phyloP scores from a whole-genome alignment of 2,888 invertebrate species.

The Allygus modestus region DNA sequence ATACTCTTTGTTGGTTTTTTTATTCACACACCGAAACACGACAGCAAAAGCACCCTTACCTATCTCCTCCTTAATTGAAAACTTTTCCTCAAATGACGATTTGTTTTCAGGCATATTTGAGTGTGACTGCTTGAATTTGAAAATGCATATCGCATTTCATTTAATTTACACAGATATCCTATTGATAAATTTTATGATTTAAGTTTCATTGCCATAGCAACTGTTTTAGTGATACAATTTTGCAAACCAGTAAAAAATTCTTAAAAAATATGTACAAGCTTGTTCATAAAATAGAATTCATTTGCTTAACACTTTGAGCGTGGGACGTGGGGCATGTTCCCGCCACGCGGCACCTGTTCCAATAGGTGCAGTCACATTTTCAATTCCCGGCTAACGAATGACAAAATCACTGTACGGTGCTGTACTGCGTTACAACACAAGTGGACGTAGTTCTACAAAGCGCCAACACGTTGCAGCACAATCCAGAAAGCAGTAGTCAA shows the following conservation, averaged over 20 bases:
- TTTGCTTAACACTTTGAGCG: no score
- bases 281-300: no score
- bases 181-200: background rate
- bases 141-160: background rate
- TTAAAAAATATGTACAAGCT: no score
- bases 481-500: no score
- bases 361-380: no score
- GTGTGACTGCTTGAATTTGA: background rate
- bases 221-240: background rate
- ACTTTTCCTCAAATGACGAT: background rate
- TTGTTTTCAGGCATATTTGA: background rate
- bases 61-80: background rate
- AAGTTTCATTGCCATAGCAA: background rate
- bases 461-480: no score
- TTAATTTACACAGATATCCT: background rate
- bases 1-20: background rate
- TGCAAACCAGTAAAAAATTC: background rate
- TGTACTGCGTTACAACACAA: no score
- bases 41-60: conserved; percentile 23
- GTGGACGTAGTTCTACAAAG: no score
- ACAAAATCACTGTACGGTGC: no score
- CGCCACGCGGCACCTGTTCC: no score
- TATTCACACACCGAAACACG: background rate
- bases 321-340: no score
- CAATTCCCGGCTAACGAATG: no score